Percentiles rank a stretch among this genome's conserved stretches.
Evolutionary conservation across 2,888 invertebrate species (phyloP).

Genomic region (Nebria brevicollis): DNA sequence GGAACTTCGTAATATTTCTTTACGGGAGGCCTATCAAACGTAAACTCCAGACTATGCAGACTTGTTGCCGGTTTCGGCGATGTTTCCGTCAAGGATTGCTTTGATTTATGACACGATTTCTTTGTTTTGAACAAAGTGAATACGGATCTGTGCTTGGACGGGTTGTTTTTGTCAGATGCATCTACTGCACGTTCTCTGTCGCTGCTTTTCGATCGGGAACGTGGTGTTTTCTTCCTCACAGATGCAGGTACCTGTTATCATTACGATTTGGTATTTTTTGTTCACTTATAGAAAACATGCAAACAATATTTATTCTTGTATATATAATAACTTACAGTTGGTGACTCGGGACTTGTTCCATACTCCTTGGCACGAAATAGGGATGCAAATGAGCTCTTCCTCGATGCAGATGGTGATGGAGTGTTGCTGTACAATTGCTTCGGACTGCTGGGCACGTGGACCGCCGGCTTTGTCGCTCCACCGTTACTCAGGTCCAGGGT

Average conservation of each 20-base stretch:
- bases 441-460: conserved; percentile 19
- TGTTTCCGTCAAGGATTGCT: conserved; percentile 58
- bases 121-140: conserved; percentile 75
- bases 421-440: conserved; percentile 55
- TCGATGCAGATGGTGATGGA: conserved; percentile 79
- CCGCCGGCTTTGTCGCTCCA: conserved; percentile 19
- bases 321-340: conserved; percentile 57
- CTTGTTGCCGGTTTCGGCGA: conserved; percentile 57
- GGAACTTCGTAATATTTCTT: conserved; percentile 72
- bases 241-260: conserved; percentile 29
- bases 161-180: conserved; percentile 57
- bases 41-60: conserved; percentile 53
- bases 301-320: too few species aligned
- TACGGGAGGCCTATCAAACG: conserved; percentile 53
- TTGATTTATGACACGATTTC: conserved; percentile 63
- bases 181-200: conserved; percentile 65
- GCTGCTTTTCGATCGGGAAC: conserved; percentile 75
- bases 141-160: conserved; percentile 71
- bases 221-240: conserved; percentile 56
- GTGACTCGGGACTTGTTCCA: conserved; percentile 72
- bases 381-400: conserved; percentile 85
- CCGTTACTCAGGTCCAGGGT: conserved; percentile 67
- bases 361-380: conserved; percentile 78
- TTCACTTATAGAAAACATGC: too few species aligned
- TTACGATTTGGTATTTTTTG: neutral